A percentile compares a stretch with the other conserved stretches of the same genome.
These are phyloP conservation scores for Desoria tigrina DNA, from an alignment of 2,888 invertebrate species.

Conservation along the genomic window DNA sequence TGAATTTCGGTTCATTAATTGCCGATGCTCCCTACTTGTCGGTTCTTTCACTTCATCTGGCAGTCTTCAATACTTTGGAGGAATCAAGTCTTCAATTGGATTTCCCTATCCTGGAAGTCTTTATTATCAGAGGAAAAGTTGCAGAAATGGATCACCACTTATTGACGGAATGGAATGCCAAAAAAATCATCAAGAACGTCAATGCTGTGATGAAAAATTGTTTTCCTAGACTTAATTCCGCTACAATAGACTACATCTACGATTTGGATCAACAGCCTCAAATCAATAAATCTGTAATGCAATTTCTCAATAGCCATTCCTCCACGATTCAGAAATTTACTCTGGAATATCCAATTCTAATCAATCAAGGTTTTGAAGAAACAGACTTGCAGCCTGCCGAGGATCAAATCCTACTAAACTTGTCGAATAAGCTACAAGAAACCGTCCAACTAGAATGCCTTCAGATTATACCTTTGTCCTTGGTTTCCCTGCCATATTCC, in stretches of 20 bases:
- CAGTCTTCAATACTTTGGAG: background rate
- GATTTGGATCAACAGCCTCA: background rate
- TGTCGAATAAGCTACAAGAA: too few relatives aligned
- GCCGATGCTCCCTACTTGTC: background rate
- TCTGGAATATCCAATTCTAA: background rate
- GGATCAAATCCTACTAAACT: too few relatives aligned
- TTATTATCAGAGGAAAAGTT: background rate
- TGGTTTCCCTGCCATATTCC: background rate
- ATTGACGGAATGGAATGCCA: background rate
- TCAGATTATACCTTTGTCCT: background rate
- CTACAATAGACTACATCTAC: background rate
- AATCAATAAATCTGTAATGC: background rate
- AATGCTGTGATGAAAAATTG: background rate
- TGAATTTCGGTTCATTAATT: background rate
- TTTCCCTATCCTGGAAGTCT: conserved; percentile 1
- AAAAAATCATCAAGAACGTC: background rate
- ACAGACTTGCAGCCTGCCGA: too few relatives aligned
- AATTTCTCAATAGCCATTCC: background rate
- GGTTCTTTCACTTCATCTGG: background rate
- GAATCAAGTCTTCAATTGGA: background rate
- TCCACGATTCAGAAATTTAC: background rate
- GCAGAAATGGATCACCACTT: background rate
- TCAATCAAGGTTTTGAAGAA: background rate
- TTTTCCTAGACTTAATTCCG: background rate
- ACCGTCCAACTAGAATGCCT: background rate